phyloP scores from a whole-genome alignment of 2,113 vertebrate species.

The Lamprotornis superbus region DNA sequence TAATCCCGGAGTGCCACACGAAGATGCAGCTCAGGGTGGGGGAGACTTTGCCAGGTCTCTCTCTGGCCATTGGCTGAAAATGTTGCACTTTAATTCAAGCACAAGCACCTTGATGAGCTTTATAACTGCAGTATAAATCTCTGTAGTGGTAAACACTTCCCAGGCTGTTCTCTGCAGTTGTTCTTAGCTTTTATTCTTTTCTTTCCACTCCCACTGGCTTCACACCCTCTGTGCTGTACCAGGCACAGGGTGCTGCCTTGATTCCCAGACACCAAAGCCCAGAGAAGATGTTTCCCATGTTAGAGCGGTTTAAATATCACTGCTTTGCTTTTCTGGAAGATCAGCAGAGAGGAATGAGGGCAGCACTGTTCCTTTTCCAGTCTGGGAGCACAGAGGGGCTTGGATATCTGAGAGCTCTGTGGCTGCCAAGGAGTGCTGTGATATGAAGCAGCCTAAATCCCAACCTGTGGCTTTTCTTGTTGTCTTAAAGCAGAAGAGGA shows the following conservation, averaged over 20 bases:
- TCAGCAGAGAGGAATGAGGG: background rate
- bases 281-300: background rate
- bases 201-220: background rate
- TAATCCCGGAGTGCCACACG: background rate
- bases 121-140: background rate
- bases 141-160: background rate
- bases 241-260: background rate
- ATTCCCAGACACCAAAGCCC: background rate
- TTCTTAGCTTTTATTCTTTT: background rate
- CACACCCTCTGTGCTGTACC: background rate
- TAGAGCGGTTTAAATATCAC: background rate
- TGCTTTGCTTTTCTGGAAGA: background rate
- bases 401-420: background rate
- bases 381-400: background rate
- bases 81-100: background rate
- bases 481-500: background rate
- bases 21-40: background rate
- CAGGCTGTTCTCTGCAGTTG: background rate
- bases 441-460: background rate
- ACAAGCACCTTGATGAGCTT: background rate
- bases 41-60: background rate
- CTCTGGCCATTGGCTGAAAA: background rate
- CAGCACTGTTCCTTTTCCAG: background rate
- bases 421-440: background rate
- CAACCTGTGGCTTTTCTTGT: background rate